Base-by-base conservation (phyloP, 2,888 invertebrate species). In the Hermaeophaga mercurialis region DNA sequence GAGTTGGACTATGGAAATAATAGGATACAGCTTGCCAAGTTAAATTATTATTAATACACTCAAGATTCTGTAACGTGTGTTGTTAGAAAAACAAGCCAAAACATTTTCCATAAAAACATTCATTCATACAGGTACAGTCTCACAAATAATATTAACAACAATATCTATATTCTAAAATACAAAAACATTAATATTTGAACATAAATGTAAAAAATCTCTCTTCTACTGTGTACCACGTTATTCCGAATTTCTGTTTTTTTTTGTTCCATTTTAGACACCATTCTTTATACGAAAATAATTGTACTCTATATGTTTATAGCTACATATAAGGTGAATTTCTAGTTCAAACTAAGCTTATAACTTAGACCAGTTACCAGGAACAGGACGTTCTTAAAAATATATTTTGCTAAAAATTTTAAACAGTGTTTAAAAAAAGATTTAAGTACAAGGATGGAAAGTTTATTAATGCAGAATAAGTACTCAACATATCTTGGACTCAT, bases 91-190 rank as follows among this genome's bases (percentile, higher is more conserved):
- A 34, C 34, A 18, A 11, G 17, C 38, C 48, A 17, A 36, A 36
- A 26, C 9, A 24, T 12, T 34, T 17, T 43, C 6, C 17, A 36
- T 31, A 11, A 38, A 41, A 2, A 41, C 41, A 22, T 24, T 44
- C 44, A 46, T 18, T 43, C 22, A 26, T 24, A 22, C 12, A 18
- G n/a, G n/a, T 56, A 64, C 70, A 70, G 68, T 66, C 70, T 70
- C 70, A 70, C 68, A 71, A 68, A 69, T 70, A 71, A 69, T 67
- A 70, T 70, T 69, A 71, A 70, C 66, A 70, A 69, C 69, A 52
- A 70, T 65, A 62, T 64, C 58, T 62, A 62, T 56, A 61, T 61
- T 61, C 59, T 65, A 59, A 60, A 62, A 65, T 64, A 59, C 24
- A 54, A 57, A 57, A 53, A 52, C 17, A 58, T 62, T 58, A 62